A percentile compares a stretch with the other conserved stretches of the same genome.
These are phyloP conservation scores for Cheilosia impressa DNA, from an alignment of 2,888 invertebrate genomes.

Conservation along the genomic window DNA sequence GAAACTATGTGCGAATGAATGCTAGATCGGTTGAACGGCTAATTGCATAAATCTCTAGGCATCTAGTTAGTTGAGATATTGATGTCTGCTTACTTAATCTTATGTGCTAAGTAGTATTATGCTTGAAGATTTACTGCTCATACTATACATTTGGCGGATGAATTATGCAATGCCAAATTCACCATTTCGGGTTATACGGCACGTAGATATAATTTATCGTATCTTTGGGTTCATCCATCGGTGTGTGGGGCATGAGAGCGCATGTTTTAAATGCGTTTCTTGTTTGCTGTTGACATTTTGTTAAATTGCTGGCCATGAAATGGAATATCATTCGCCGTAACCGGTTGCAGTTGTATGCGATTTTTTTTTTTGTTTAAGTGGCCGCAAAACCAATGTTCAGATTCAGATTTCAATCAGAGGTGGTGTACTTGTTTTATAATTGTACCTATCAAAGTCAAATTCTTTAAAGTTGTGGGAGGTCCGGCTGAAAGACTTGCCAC, in stretches of 20 bases:
- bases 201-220: constrained; percentile 20
- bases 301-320: constrained; percentile 12
- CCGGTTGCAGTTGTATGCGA: not conserved
- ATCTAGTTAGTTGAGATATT: constrained; percentile 28
- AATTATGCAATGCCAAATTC: constrained; percentile 53
- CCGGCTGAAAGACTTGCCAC: too few relatives aligned
- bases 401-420: too few relatives aligned
- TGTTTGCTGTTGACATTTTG: constrained; percentile 13
- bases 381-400: too few relatives aligned
- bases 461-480: too few relatives aligned
- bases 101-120: constrained; percentile 5
- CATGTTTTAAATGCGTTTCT: not conserved
- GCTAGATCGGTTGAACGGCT: constrained; percentile 18
- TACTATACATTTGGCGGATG: constrained; percentile 33
- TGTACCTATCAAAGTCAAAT: too few relatives aligned
- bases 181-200: constrained; percentile 19
- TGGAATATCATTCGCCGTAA: not conserved
- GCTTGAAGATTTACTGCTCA: constrained; percentile 38
- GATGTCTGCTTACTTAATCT: constrained; percentile 30
- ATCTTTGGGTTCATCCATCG: not conserved
- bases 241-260: not conserved
- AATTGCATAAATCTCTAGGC: constrained; percentile 23
- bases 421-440: too few relatives aligned
- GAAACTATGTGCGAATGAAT: not conserved
- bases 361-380: too few relatives aligned